Evolutionary conservation across 2,797 vertebrate genomes (phyloP), one percentile per base, ranked within the genome.

Genomic region (Anguilla marmorata): DNA sequence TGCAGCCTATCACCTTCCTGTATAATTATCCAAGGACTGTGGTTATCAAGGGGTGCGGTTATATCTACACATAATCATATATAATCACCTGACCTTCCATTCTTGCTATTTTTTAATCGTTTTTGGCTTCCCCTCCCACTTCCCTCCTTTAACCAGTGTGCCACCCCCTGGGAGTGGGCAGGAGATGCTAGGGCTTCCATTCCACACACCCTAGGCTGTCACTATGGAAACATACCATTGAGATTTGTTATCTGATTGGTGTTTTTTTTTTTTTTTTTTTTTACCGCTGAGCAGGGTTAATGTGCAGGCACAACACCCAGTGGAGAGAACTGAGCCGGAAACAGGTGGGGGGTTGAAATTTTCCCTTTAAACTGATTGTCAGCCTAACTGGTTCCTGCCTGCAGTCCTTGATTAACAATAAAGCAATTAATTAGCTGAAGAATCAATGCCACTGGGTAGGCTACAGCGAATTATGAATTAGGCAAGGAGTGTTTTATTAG

Each of bases 1-100:
- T 24, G 76, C 76, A 48, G 19, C 24, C 41, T 6, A 24, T 80
- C 76, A 45, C 41, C 76, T 7, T 80, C 37, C 2, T 19, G 48
- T 80, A 45, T 80, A 80, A 80, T 80, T 48, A 80, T 24, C 41
- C 7, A 9, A 80, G 3, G 76, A 24, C 30, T 80, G 74, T 45
- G 76, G 41, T 48, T 24, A 48, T 80, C 2, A 48, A 80, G 41
- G 76, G 19, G 41, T 24, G 76, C 16, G 4, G 74, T 24, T n/a
- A 80, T 48, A 45, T 80, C 60, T 11, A 66, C 60, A n/a, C n/a
- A 66, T 66, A 66, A n/a, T 66, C 58, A 60, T 60, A 60, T 66
- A n/a, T 16, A 56, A 30, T 76, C 33, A 76, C 72, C 30, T 76
- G 72, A 4, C 2, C 33, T 14, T 33, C 33, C 72, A 12, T 30